A percentile compares a stretch with the other conserved stretches of the same genome.
Conservation (phyloP, 2,797 vertebrate species). For the Sarcophilus harrisii region DNA sequence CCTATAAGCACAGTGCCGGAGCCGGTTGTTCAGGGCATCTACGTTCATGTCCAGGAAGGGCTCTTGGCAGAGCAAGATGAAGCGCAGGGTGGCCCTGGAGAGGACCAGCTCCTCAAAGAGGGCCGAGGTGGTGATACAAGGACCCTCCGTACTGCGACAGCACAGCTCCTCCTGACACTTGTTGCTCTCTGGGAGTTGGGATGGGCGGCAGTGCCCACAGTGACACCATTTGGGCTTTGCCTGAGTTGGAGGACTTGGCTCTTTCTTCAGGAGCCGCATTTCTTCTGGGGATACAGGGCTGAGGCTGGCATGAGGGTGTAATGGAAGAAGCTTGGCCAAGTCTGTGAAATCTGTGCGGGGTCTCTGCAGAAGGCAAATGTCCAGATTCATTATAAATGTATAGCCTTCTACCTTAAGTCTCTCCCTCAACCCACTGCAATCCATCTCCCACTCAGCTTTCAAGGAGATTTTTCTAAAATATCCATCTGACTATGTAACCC, state of each 20-base stretch:
- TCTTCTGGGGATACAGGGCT: neutral
- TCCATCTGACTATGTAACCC: neutral
- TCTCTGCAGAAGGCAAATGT: conserved; percentile 79
- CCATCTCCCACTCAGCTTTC: neutral
- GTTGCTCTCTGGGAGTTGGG: conserved; percentile 36
- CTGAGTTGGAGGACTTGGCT: rapidly evolving
- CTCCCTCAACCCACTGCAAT: neutral
- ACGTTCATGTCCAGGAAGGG: conserved; percentile 81
- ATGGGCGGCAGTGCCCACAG: conserved; percentile 80
- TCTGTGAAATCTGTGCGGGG: conserved; percentile 54
- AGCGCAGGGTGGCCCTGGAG: conserved; percentile 80
- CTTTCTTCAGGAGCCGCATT: conserved; percentile 3
- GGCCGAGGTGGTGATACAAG: conserved; percentile 85
- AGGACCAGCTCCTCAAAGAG: conserved; percentile 86
- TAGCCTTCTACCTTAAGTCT: neutral
- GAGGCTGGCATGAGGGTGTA: rapidly evolving
- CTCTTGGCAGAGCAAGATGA: conserved; percentile 86
- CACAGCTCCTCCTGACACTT: conserved; percentile 87
- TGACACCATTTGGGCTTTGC: conserved; percentile 84
- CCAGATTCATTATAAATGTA: conserved; percentile 44
- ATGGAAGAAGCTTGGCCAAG: conserved; percentile 50
- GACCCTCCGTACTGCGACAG: conserved; percentile 82
- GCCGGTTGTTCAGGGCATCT: conserved; percentile 28
- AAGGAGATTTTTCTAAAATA: neutral
- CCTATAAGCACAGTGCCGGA: conserved; percentile 87